Evolutionary conservation across 2,888 invertebrate species (phyloP).

Genomic region (Caenorhabditis drosophilae): DNA sequence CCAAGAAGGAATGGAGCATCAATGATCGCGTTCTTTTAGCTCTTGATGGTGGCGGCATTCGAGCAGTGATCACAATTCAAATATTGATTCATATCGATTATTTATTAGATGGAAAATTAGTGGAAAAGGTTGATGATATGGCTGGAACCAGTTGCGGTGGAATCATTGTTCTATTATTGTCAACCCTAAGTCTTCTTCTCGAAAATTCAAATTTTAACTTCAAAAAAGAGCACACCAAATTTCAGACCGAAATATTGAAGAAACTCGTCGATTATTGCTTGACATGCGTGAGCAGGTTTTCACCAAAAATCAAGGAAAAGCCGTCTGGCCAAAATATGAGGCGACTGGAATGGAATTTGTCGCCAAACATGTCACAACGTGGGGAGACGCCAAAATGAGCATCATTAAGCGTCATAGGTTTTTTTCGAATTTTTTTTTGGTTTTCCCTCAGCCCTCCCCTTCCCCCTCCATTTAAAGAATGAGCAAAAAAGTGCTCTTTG

Average conservation of each 20-base stretch:
- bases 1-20: conserved; percentile 29
- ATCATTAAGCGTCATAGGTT: conserved; percentile 19
- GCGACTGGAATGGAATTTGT: conserved; percentile 39
- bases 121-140: conserved; percentile 33
- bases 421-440: neutral
- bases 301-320: conserved; percentile 13
- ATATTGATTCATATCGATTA: conserved; percentile 15
- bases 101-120: conserved; percentile 24
- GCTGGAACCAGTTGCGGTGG: conserved; percentile 46
- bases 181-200: conserved; percentile 32
- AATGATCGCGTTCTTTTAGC: conserved; percentile 35
- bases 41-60: conserved; percentile 47
- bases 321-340: conserved; percentile 35
- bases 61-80: conserved; percentile 33
- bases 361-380: conserved; percentile 27
- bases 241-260: conserved; percentile 30
- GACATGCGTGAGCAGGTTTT: conserved; percentile 37
- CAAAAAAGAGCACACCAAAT: too few relatives aligned
- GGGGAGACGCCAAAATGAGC: conserved; percentile 35
- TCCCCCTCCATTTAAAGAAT: too few relatives aligned
- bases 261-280: conserved; percentile 19
- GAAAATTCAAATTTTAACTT: too few relatives aligned
- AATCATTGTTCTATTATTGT: conserved; percentile 33
- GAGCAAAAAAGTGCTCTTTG: too few relatives aligned
- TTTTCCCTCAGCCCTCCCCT: too few relatives aligned